Conservation (phyloP, 2,888 invertebrate species). For the Nephrotoma flavescens region DNA sequence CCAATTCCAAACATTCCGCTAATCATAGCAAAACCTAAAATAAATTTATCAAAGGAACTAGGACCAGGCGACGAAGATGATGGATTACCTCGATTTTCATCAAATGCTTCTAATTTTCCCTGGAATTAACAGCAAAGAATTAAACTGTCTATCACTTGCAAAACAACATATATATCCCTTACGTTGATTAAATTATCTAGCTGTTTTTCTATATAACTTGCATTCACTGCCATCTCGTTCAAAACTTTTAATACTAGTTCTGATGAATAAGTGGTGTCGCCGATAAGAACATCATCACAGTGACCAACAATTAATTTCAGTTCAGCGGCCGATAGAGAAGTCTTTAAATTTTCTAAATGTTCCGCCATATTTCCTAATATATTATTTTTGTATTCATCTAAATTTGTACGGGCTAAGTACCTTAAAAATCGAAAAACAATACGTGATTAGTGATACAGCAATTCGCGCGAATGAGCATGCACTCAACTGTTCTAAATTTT, state of each 20-base stretch:
- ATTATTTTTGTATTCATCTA: neutral
- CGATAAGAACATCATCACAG: conserved; percentile 25
- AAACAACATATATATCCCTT: neutral
- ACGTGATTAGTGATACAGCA: too few relatives aligned
- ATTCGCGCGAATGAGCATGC: neutral
- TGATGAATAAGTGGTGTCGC: conserved; percentile 28
- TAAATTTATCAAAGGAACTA: neutral
- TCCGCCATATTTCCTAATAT: neutral
- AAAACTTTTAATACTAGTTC: conserved; percentile 26
- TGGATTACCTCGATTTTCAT: neutral
- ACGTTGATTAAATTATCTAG: conserved; percentile 18
- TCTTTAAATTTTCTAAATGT: conserved; percentile 23
- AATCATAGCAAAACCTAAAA: neutral
- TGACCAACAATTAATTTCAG: conserved; percentile 25
- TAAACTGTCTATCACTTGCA: too few relatives aligned
- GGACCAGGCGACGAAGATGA: neutral
- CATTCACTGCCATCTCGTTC: conserved; percentile 20
- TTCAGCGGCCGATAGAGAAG: conserved; percentile 23
- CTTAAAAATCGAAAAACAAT: neutral
- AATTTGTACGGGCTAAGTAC: neutral
- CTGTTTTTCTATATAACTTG: conserved; percentile 21
- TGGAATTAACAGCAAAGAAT: neutral
- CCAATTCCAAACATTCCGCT: neutral
- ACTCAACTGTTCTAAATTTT: conserved; percentile 19
- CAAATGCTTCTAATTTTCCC: neutral